Conservation (phyloP, 2,797 vertebrate genomes). For the Coluber constrictor region DNA sequence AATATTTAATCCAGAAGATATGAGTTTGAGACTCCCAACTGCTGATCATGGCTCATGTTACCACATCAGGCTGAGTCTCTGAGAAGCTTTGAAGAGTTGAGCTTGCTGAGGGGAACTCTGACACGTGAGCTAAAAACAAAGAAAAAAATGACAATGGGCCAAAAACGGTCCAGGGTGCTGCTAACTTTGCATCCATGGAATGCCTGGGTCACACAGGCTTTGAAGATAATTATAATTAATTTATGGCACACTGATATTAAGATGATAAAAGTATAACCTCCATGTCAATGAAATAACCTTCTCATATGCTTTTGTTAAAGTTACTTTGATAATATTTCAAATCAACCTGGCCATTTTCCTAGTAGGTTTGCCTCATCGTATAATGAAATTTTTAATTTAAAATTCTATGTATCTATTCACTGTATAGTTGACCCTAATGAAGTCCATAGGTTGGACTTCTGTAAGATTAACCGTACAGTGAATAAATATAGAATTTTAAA, state of each 20-base stretch:
- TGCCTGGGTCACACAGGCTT: background rate
- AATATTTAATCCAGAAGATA: background rate
- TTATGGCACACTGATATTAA: background rate
- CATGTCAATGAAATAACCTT: background rate
- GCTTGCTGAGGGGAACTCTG: background rate
- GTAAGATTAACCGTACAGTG: background rate
- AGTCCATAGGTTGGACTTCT: background rate
- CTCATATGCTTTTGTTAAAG: background rate
- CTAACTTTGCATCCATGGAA: background rate
- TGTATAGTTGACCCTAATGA: background rate
- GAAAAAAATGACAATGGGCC: background rate
- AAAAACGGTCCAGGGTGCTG: background rate
- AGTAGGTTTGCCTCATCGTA: background rate
- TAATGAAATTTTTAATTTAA: background rate
- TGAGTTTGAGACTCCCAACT: background rate
- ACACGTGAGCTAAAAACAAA: background rate
- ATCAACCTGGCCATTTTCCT: background rate
- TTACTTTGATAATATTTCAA: background rate
- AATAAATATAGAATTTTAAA: background rate
- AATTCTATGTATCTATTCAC: background rate
- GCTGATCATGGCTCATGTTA: background rate
- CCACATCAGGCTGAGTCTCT: background rate
- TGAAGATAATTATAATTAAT: background rate
- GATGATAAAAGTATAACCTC: background rate
- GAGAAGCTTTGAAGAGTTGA: background rate